phyloP scores from a whole-genome alignment of 2,113 vertebrate genomes.

The Panurus biarmicus region DNA sequence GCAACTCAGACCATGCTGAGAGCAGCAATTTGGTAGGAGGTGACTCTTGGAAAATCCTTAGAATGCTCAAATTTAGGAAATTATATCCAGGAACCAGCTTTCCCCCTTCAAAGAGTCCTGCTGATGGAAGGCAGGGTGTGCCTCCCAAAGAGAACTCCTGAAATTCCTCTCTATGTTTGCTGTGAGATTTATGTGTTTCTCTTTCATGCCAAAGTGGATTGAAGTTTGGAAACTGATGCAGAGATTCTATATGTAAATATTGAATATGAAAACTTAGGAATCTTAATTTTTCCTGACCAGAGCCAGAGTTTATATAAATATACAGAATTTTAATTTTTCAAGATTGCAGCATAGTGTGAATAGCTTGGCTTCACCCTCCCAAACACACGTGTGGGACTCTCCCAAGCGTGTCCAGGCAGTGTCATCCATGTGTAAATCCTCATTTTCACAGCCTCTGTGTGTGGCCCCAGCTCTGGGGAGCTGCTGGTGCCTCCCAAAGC shows the following conservation, averaged over 20 bases:
- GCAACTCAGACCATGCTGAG: not conserved
- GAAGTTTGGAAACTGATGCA: not conserved
- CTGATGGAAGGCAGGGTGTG: not conserved
- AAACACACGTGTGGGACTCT: not conserved
- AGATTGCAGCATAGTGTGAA: not conserved
- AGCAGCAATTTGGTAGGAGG: not conserved
- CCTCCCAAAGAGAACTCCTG: not conserved
- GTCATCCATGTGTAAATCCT: constrained; percentile 25
- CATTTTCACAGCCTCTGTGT: not conserved
- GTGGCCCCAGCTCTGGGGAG: not conserved
- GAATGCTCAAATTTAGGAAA: not conserved
- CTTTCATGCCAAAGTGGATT: not conserved
- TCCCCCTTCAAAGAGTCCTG: not conserved
- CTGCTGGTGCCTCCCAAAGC: not conserved
- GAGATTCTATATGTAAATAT: not conserved
- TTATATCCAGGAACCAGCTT: not conserved
- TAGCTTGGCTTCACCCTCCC: not conserved
- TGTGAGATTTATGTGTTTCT: not conserved
- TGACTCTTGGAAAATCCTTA: not conserved
- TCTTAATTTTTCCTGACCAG: not conserved
- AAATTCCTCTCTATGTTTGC: not conserved
- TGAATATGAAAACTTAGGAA: not conserved
- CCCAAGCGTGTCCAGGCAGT: constrained; percentile 35
- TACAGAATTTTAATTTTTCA: not conserved
- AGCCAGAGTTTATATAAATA: not conserved